phyloP scores from a whole-genome alignment of 2,888 invertebrate species.

The Isoperla grammatica region DNA sequence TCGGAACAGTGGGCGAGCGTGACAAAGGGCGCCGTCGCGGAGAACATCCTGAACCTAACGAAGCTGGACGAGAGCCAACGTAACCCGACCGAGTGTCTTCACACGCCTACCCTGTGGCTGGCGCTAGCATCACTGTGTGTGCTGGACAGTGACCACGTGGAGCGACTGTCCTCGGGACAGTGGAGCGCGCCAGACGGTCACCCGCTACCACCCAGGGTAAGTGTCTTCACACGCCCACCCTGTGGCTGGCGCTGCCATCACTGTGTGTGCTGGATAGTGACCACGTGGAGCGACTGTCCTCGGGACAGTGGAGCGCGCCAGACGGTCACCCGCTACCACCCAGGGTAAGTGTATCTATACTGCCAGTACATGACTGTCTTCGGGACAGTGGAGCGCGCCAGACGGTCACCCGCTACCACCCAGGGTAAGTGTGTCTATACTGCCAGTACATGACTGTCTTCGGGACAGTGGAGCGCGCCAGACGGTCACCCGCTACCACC shows the following conservation, averaged over 20 bases:
- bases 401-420: too few relatives aligned
- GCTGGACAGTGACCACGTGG: conserved; percentile 85
- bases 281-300: conserved; percentile 76
- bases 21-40: conserved; percentile 82
- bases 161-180: conserved; percentile 69
- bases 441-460: too few relatives aligned
- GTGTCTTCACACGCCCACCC: conserved; percentile 63
- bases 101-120: conserved; percentile 83
- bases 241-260: conserved; percentile 91
- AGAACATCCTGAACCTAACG: conserved; percentile 77
- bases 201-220: conserved; percentile 39
- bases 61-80: conserved; percentile 71
- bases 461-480: too few relatives aligned
- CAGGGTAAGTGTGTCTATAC: too few relatives aligned
- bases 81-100: conserved; percentile 69
- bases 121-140: conserved; percentile 90
- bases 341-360: conserved; percentile 37
- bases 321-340: conserved; percentile 38
- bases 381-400: too few relatives aligned
- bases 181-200: conserved; percentile 53
- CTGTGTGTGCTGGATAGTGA: conserved; percentile 89
- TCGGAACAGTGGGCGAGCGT: conserved; percentile 80
- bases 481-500: too few relatives aligned
- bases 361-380: too few relatives aligned
- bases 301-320: conserved; percentile 66